phyloP scores from a whole-genome alignment of 1,140 invertebrate genomes.

The Drosophila dunni region DNA sequence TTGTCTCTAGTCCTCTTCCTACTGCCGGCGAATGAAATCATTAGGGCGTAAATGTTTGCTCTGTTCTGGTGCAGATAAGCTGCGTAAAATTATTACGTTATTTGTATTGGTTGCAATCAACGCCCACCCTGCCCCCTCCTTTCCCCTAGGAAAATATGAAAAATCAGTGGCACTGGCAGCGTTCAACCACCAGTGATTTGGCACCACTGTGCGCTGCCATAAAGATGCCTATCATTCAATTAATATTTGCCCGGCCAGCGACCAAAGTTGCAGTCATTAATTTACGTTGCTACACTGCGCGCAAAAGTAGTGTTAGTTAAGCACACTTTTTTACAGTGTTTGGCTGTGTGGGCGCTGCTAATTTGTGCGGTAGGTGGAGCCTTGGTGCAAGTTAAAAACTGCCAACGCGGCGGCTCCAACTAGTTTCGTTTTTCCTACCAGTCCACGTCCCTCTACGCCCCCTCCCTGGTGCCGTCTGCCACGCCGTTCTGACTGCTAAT shows the following conservation, averaged over 20 bases:
- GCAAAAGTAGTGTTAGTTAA: constrained; percentile 1
- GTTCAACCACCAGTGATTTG: not conserved
- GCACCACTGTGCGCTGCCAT: constrained; percentile 53
- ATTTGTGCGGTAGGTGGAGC: constrained; percentile 45
- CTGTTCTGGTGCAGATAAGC: constrained; percentile 84
- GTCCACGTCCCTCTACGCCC: not conserved
- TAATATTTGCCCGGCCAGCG: constrained; percentile 67
- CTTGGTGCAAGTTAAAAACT: constrained; percentile 24
- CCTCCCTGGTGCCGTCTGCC: not conserved
- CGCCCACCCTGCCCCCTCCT: constrained; percentile 21
- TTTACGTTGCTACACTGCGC: constrained; percentile 17
- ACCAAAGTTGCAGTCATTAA: constrained; percentile 43
- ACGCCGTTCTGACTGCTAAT: constrained; percentile 54
- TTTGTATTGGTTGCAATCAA: constrained; percentile 84
- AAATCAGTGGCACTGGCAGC: not conserved
- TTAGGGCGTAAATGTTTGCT: constrained; percentile 84
- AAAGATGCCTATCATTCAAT: constrained; percentile 84
- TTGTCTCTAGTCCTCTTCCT: not conserved
- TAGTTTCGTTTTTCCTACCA: constrained; percentile 9
- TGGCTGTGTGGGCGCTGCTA: constrained; percentile 27
- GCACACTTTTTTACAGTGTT: not conserved
- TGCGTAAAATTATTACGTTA: constrained; percentile 84
- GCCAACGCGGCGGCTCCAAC: constrained; percentile 9
- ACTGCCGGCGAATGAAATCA: constrained; percentile 71
- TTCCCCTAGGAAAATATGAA: not conserved